Conservation (phyloP, 2,797 vertebrate species). For the Limnodromus scolopaceus region DNA sequence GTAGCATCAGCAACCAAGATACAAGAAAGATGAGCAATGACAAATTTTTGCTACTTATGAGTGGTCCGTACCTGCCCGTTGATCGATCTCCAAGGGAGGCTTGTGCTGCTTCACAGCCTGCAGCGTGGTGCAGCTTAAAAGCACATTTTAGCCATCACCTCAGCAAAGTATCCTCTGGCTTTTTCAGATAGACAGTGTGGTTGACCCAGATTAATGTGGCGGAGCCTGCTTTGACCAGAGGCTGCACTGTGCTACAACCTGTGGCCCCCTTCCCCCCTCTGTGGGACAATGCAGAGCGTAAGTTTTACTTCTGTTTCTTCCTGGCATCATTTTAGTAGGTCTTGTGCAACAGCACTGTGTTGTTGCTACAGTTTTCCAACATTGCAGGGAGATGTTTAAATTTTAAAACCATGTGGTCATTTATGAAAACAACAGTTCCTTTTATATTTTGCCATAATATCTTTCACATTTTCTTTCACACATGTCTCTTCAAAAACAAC, state of each 20-base stretch:
- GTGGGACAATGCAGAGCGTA: not conserved
- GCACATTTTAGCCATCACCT: not conserved
- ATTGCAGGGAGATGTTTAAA: not conserved
- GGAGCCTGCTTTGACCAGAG: not conserved
- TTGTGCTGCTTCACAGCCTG: not conserved
- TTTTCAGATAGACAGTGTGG: not conserved
- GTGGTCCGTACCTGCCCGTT: not conserved
- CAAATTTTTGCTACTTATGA: not conserved
- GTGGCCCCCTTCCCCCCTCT: not conserved
- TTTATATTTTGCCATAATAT: not conserved
- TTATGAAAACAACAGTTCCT: conserved; percentile 7
- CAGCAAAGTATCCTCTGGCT: not conserved
- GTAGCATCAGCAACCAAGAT: not conserved
- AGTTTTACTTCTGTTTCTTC: not conserved
- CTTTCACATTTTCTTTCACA: conserved; percentile 23
- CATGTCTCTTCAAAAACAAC: not conserved
- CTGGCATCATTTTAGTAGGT: not conserved
- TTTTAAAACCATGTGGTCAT: conserved; percentile 10
- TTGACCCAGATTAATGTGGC: not conserved
- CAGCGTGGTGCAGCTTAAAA: not conserved
- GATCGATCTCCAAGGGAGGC: not conserved
- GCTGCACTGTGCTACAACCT: not conserved
- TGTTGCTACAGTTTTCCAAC: not conserved
- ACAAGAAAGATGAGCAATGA: not conserved
- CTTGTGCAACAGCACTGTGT: not conserved